Percentiles rank a stretch among this genome's conserved stretches.
Evolutionary conservation across 2,113 vertebrate species (phyloP).

Genomic region (Equus przewalskii): DNA sequence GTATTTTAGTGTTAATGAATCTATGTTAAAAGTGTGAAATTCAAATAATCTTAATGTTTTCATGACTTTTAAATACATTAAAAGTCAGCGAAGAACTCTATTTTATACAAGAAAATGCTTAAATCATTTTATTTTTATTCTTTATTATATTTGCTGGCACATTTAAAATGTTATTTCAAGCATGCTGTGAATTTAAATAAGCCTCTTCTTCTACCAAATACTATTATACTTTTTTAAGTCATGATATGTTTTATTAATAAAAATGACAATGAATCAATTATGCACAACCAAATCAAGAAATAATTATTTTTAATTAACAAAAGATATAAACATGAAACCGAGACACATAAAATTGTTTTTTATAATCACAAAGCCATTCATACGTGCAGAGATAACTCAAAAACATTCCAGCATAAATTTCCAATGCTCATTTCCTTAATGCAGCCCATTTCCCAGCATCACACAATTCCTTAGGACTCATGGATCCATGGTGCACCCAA

Average conservation of each 20-base stretch:
- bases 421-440: neutral
- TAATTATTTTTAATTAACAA: constrained; percentile 29
- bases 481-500: neutral
- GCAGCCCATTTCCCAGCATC: neutral
- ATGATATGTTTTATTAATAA: neutral
- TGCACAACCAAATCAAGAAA: neutral
- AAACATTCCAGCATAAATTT: neutral
- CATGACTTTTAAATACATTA: neutral
- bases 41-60: neutral
- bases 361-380: constrained; percentile 6
- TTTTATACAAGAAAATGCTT: neutral
- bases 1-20: neutral
- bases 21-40: neutral
- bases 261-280: neutral
- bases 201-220: neutral
- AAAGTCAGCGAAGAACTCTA: neutral
- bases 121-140: neutral
- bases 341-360: constrained; percentile 18
- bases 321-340: neutral
- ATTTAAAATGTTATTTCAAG: constrained; percentile 46
- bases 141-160: neutral
- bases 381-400: constrained; percentile 1
- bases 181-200: constrained; percentile 33
- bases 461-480: neutral
- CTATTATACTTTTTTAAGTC: constrained; percentile 33